These are phyloP conservation scores for Myotis vivesi DNA, from an alignment of 2,797 vertebrate species.

Conservation along the genomic window DNA sequence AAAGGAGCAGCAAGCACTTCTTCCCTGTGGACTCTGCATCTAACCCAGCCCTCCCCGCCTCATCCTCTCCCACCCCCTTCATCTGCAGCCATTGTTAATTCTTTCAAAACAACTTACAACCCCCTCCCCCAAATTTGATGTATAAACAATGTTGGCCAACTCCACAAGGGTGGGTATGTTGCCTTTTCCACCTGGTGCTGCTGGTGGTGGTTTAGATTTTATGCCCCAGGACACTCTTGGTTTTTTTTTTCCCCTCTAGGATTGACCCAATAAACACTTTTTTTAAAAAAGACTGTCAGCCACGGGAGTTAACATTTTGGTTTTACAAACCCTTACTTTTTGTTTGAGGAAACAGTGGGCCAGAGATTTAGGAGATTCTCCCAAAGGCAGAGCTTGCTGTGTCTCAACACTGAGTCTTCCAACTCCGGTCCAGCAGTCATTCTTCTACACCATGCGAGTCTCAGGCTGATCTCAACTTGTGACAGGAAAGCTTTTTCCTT, in stretches of 20 bases:
- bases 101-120: not conserved
- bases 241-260: not conserved
- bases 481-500: not conserved
- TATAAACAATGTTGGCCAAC: not conserved
- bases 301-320: not conserved
- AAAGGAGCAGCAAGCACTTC: not conserved
- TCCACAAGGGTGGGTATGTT: not conserved
- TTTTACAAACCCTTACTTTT: not conserved
- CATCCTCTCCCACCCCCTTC: not conserved
- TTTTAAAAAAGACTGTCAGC: not conserved
- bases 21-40: not conserved
- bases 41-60: not conserved
- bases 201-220: not conserved
- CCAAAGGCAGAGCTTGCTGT: not conserved
- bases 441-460: rapidly evolving
- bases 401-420: not conserved
- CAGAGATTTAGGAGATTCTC: not conserved
- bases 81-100: not conserved
- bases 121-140: not conserved
- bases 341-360: not conserved
- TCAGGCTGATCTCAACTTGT: not conserved
- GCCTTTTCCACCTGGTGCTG: not conserved
- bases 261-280: not conserved
- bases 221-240: not conserved
- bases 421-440: not conserved